Evolutionary conservation across 2,888 invertebrate genomes (phyloP).

Genomic region (Amphiduros pacificus): DNA sequence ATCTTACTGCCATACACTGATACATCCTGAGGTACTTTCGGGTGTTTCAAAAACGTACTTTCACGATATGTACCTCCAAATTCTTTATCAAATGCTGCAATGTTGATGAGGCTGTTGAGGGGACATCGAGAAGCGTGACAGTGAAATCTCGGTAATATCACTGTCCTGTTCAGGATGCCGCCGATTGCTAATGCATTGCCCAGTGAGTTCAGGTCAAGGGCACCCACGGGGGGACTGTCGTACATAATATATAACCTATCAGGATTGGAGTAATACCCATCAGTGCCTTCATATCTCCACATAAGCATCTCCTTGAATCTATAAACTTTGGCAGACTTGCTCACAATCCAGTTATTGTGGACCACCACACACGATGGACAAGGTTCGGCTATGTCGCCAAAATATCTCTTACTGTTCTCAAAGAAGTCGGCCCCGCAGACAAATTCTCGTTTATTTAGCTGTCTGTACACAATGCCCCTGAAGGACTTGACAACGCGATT

Average conservation of each 20-base stretch:
- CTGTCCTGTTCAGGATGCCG: neutral
- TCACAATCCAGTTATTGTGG: neutral
- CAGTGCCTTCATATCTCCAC: neutral
- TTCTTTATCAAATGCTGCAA: neutral
- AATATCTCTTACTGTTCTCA: neutral
- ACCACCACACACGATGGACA: neutral
- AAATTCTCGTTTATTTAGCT: neutral
- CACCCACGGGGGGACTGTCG: neutral
- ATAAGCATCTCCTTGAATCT: neutral
- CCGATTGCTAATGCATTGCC: neutral
- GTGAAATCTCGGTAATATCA: neutral
- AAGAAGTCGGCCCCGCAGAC: neutral
- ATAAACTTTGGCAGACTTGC: neutral
- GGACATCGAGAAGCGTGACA: neutral
- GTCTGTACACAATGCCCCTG: neutral
- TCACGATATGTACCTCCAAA: conserved; percentile 5
- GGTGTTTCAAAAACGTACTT: conserved; percentile 9
- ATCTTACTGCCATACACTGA: too few relatives aligned
- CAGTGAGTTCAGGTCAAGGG: neutral
- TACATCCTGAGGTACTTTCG: conserved; percentile 1
- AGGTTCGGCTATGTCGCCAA: neutral
- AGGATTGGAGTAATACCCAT: neutral
- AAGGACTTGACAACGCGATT: too few relatives aligned
- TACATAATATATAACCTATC: neutral
- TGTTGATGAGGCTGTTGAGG: conserved; percentile 3